Evolutionary conservation across 2,797 vertebrate species (phyloP), one percentile per base, ranked within the genome.

Genomic region (Sphenodon punctatus): DNA sequence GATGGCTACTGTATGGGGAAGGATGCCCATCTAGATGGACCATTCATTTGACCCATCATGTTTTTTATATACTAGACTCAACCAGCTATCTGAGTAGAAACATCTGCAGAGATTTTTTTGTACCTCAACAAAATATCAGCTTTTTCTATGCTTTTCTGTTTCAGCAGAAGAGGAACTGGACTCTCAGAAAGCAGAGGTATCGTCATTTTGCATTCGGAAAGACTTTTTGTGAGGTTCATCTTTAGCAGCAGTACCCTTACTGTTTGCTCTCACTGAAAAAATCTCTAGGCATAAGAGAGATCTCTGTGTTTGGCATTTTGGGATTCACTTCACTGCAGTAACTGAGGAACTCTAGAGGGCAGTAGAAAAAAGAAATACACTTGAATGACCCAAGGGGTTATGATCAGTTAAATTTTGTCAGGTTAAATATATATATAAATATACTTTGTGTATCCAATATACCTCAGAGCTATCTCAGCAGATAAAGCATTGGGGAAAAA

Each of bases 401-500:
- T 0, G 1, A 71, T 49, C 1, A 1, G 3, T 80, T 71, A 68
- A 69, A 82, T 72, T 71, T 22, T 71, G 17, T 74, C 69, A 78
- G 61, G 87, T 83, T 72, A 12, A 23, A 75, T 49, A 7, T 12
- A 10, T 67, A 67, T 4, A 49, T 17, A 59, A 19, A 71, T 80
- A 88, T 82, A 32, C 70, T 51, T 81, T 78, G 56, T 72, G 41
- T 16, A 82, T 46, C 45, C 82, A 80, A 69, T 80, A 10, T 61
- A 58, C 74, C 71, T 83, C 76, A 75, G 64, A 82, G 63, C 36
- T 84, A 59, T 64, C 83, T 85, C 70, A 78, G 85, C 82, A 83
- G 68, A 87, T 87, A 72, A 89, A 85, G 70, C 48, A 72, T 82
- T 71, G 60, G 84, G 59, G 88, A 80, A 86, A 80, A 27, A 80